Conservation (phyloP, 2,797 vertebrate genomes). For the Coracias cyanogaster region DNA sequence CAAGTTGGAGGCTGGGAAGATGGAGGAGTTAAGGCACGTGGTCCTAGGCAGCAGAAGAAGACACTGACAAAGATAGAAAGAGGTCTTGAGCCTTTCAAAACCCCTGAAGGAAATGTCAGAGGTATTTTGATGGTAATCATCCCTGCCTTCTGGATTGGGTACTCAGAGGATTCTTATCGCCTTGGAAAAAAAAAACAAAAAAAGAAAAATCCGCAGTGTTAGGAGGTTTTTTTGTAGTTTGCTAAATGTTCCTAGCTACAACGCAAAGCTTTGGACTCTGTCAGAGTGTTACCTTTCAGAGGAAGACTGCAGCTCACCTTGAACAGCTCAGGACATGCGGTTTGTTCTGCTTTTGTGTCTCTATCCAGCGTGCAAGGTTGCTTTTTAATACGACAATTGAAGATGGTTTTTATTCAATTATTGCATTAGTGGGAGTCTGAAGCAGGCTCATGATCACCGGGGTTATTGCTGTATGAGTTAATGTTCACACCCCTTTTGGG, state of each 20-base stretch:
- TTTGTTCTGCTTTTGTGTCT: not conserved
- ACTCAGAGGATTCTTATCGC: not conserved
- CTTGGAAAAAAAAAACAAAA: not conserved
- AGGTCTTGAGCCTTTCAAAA: conserved; percentile 39
- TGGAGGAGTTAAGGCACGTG: conserved; percentile 63
- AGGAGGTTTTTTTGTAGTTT: not conserved
- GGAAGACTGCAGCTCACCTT: not conserved
- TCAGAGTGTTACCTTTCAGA: not conserved
- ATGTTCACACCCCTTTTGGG: conserved; percentile 51
- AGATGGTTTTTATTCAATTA: conserved; percentile 55
- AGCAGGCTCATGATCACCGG: not conserved
- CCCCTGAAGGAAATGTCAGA: conserved; percentile 43
- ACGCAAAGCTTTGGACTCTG: not conserved
- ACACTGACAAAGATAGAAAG: conserved; percentile 50
- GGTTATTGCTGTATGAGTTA: conserved; percentile 62
- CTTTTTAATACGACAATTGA: conserved; percentile 35
- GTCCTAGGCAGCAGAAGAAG: conserved; percentile 36
- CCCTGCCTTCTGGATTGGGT: conserved; percentile 27
- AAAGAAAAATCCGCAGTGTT: not conserved
- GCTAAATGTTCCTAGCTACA: not conserved
- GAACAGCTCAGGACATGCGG: not conserved
- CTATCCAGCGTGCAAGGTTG: not conserved
- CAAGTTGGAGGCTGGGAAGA: conserved; percentile 33
- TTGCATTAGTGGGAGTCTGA: conserved; percentile 56
- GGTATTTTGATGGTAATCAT: conserved; percentile 17